Evolutionary conservation across 2,113 vertebrate species (phyloP).

Genomic region (Monarcha castaneiventris): DNA sequence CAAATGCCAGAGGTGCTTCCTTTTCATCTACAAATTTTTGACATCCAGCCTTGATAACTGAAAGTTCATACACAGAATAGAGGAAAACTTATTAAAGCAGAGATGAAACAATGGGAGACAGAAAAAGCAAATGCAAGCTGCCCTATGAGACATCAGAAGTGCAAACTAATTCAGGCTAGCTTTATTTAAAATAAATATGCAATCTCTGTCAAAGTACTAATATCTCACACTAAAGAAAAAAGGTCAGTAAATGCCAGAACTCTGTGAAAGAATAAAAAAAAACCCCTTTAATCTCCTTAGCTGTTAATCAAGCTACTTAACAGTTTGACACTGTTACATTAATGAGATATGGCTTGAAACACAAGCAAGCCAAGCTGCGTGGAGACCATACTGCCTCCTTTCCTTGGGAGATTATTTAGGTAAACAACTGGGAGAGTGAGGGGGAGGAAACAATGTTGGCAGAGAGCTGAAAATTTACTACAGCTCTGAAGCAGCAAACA

Average conservation of each 20-base stretch:
- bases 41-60: background rate
- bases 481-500: background rate
- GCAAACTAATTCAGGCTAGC: background rate
- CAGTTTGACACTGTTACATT: background rate
- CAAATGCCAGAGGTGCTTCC: background rate
- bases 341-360: background rate
- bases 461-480: slow-evolving; percentile 36
- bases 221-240: background rate
- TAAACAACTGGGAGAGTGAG: slow-evolving; percentile 42
- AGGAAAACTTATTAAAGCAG: background rate
- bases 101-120: background rate
- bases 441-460: slow-evolving; percentile 20
- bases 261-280: background rate
- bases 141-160: background rate
- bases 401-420: slow-evolving; percentile 33
- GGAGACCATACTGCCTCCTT: background rate
- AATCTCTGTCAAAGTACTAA: background rate
- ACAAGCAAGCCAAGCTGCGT: background rate
- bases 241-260: background rate
- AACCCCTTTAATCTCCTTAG: background rate
- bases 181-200: slow-evolving; percentile 42
- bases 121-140: background rate
- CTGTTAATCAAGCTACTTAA: slow-evolving; percentile 1
- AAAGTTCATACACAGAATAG: background rate
- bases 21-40: background rate